Percentiles rank a stretch among this genome's conserved stretches.
Conservation (phyloP, 2,888 invertebrate species). For the Acanthosepion pharaonis region DNA sequence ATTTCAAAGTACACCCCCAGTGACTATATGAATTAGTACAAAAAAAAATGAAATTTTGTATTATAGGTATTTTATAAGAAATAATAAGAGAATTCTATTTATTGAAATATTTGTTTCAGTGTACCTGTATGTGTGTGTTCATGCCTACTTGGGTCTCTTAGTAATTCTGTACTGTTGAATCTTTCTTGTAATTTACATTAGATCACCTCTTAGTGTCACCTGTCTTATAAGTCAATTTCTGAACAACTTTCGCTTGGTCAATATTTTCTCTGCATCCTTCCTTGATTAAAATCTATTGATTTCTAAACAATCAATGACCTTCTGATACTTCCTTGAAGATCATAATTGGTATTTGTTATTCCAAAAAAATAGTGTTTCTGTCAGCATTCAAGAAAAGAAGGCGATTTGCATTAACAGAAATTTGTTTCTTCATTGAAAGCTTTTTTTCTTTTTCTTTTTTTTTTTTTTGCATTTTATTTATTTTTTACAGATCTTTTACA, state of each 20-base stretch:
- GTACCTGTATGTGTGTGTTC: neutral
- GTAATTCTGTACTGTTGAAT: neutral
- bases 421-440: neutral
- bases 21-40: no score
- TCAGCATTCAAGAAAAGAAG: neutral
- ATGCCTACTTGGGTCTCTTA: neutral
- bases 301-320: neutral
- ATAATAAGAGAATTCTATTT: no score
- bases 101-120: no score
- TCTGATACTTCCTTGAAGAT: neutral
- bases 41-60: no score
- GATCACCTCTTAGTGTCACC: neutral
- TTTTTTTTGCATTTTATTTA: no score
- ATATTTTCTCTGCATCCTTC: neutral
- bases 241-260: conserved; percentile 4
- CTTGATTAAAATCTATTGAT: conserved; percentile 33
- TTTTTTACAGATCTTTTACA: no score
- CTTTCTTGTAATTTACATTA: neutral
- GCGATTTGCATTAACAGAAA: neutral
- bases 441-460: neutral
- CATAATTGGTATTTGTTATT: neutral
- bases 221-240: neutral
- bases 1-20: no score
- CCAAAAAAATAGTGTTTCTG: neutral
- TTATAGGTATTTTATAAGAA: no score